A percentile compares a stretch with the other conserved stretches of the same genome.
These are phyloP conservation scores for Agraylea sexmaculata DNA, from an alignment of 1,140 invertebrate genomes.

Conservation along the genomic window DNA sequence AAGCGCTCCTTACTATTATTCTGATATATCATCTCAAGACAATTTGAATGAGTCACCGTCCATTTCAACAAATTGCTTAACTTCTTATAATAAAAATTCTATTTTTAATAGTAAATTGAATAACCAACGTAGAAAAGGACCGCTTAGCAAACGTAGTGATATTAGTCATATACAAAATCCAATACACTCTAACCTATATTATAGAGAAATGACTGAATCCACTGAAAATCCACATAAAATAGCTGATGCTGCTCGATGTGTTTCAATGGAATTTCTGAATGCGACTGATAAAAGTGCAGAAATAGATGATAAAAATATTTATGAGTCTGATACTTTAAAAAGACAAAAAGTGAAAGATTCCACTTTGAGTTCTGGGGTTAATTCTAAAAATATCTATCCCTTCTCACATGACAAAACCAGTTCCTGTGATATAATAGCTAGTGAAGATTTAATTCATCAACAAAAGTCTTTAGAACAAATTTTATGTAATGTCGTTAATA, in stretches of 20 bases:
- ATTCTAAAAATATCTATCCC: slow-evolving; percentile 42
- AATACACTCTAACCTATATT: slow-evolving; percentile 41
- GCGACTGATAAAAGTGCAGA: slow-evolving; percentile 53
- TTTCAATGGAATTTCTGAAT: slow-evolving; percentile 52
- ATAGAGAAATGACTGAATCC: slow-evolving; percentile 28
- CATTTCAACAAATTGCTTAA: slow-evolving; percentile 14
- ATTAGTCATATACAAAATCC: slow-evolving; percentile 70
- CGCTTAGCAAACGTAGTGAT: slow-evolving; percentile 53
- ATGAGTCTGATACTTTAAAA: slow-evolving; percentile 53
- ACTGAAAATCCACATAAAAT: slow-evolving; percentile 42
- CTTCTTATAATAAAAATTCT: slow-evolving; percentile 38
- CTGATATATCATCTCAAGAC: slow-evolving; percentile 54
- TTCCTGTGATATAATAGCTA: slow-evolving; percentile 10
- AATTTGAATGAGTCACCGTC: slow-evolving; percentile 30
- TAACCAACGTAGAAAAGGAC: slow-evolving; percentile 49
- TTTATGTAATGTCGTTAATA: slow-evolving; percentile 11
- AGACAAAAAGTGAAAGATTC: slow-evolving; percentile 44
- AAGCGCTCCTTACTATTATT: slow-evolving; percentile 76
- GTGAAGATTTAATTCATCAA: slow-evolving; percentile 6
- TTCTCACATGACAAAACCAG: slow-evolving; percentile 31
- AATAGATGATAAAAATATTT: slow-evolving; percentile 66
- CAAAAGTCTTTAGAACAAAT: slow-evolving; percentile 16
- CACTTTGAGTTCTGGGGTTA: slow-evolving; percentile 21
- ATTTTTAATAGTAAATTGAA: slow-evolving; percentile 46
- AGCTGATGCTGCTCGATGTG: slow-evolving; percentile 50